These are phyloP conservation scores for Papilio gigon DNA, from an alignment of 2,888 invertebrate species.

Conservation along the genomic window DNA sequence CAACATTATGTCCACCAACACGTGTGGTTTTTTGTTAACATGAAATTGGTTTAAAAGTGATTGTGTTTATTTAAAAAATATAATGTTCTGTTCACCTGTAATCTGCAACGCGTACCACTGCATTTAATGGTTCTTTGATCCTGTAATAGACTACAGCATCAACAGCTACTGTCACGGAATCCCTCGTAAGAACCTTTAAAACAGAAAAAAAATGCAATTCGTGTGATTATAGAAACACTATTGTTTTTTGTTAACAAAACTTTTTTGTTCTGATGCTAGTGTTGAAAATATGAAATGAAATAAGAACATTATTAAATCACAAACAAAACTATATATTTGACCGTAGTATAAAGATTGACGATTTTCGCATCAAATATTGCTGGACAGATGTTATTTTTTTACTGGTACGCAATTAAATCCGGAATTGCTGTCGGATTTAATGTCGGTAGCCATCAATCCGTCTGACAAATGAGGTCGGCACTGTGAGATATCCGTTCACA, in stretches of 20 bases:
- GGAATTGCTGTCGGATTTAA: conserved; percentile 43
- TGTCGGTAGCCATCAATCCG: conserved; percentile 46
- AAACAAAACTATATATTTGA: conserved; percentile 16
- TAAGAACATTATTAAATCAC: neutral
- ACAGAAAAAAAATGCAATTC: conserved; percentile 34
- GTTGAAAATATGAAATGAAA: no score
- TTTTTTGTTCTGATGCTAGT: no score
- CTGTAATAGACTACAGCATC: conserved; percentile 94
- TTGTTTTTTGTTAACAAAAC: no score
- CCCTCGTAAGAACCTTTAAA: conserved; percentile 91
- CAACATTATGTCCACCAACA: no score
- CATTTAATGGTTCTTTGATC: conserved; percentile 89
- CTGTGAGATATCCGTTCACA: conserved; percentile 62
- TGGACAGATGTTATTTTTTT: conserved; percentile 27
- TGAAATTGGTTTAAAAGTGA: no score
- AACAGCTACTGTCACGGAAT: conserved; percentile 96
- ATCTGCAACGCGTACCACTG: conserved; percentile 88
- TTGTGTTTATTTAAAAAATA: no score
- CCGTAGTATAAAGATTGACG: conserved; percentile 8
- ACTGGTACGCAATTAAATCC: conserved; percentile 38
- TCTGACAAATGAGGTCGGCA: conserved; percentile 57
- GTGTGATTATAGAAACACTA: no score
- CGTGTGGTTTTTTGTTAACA: no score
- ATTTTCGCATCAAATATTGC: conserved; percentile 21
- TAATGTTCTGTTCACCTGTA: conserved; percentile 85